Evolutionary conservation across 2,113 vertebrate genomes (phyloP).

Genomic region (Leucopsar rothschildi): DNA sequence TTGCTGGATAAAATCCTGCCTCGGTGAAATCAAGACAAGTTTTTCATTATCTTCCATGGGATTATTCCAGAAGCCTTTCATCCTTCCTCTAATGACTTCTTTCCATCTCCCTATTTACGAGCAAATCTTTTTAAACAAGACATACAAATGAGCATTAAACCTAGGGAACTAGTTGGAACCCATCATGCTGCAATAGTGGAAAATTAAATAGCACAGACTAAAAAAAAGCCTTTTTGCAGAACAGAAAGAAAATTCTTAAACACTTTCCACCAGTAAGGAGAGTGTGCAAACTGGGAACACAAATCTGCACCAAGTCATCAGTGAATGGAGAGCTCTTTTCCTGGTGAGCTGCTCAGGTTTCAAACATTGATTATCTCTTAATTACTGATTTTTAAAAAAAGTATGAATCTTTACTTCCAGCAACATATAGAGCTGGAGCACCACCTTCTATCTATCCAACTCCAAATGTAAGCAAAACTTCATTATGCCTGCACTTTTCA

Average conservation of each 20-base stretch:
- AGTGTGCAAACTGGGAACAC: not conserved
- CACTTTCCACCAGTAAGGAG: not conserved
- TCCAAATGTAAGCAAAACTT: not conserved
- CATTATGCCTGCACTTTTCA: not conserved
- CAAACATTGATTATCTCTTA: not conserved
- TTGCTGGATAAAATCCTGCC: not conserved
- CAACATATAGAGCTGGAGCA: not conserved
- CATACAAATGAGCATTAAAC: not conserved
- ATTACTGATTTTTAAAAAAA: not conserved
- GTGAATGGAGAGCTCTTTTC: not conserved
- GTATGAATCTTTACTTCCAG: not conserved
- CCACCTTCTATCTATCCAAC: not conserved
- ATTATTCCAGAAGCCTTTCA: not conserved
- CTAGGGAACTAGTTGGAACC: not conserved
- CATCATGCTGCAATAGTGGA: not conserved
- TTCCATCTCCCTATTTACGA: not conserved
- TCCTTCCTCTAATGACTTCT: not conserved
- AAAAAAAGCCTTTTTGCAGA: not conserved
- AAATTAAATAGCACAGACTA: not conserved
- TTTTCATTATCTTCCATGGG: not conserved
- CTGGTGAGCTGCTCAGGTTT: not conserved
- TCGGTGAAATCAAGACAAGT: not conserved
- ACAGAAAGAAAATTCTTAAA: not conserved
- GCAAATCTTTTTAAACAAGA: not conserved
- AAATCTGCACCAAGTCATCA: not conserved